These are phyloP conservation scores for Sturnus vulgaris DNA, from an alignment of 2,113 vertebrate species.

Conservation along the genomic window DNA sequence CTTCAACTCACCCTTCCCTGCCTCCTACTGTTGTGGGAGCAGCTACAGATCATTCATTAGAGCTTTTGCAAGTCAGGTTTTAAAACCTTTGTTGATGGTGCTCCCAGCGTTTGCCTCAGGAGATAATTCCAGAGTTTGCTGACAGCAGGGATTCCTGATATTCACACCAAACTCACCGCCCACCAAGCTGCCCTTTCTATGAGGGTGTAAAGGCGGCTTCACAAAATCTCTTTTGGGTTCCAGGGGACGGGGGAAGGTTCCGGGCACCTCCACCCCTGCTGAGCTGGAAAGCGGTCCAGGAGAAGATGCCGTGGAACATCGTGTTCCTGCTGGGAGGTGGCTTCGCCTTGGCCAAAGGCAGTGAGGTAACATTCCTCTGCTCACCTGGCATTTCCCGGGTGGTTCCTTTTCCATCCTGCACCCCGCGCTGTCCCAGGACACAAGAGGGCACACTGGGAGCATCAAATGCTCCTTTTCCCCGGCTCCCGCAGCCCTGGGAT, in stretches of 20 bases:
- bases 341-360: constrained; percentile 88
- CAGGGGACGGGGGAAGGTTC: constrained; percentile 55
- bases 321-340: constrained; percentile 89
- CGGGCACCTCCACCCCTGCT: constrained; percentile 76
- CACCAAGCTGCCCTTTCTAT: neutral
- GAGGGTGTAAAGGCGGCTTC: neutral
- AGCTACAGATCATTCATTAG: neutral
- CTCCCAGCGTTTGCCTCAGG: neutral
- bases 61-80: neutral
- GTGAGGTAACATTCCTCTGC: constrained; percentile 78
- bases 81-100: neutral
- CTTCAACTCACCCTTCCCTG: neutral
- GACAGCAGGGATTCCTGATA: neutral
- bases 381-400: neutral
- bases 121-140: neutral
- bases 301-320: constrained; percentile 91
- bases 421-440: neutral
- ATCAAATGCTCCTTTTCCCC: fast-evolving
- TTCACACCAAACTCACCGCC: neutral
- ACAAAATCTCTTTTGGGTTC: neutral
- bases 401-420: neutral
- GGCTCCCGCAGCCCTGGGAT: neutral
- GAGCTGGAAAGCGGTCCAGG: constrained; percentile 80
- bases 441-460: constrained; percentile 41
- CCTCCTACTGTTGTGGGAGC: neutral